Conservation (phyloP, 2,888 invertebrate species). For the Lordiphosa fenestrarum region DNA sequence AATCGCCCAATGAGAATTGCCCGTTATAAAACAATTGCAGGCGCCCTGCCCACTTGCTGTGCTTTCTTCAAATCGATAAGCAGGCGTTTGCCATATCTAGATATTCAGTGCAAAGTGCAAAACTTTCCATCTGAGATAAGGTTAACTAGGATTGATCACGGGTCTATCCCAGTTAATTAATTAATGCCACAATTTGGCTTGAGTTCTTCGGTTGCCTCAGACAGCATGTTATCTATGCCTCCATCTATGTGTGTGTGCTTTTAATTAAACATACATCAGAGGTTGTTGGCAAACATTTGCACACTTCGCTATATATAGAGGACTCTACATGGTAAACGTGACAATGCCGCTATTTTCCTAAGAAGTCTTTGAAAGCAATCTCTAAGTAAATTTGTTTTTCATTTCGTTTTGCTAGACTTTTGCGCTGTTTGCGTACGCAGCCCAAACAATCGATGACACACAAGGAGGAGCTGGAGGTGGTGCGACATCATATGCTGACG, state of each 20-base stretch:
- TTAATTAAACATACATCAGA: slow-evolving; percentile 65
- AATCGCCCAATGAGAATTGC: slow-evolving; percentile 53
- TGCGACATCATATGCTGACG: slow-evolving; percentile 78
- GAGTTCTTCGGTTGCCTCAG: not conserved
- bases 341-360: slow-evolving; percentile 43
- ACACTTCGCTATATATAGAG: slow-evolving; percentile 48
- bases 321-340: slow-evolving; percentile 1
- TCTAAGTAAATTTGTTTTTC: slow-evolving; percentile 31
- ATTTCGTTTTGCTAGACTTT: slow-evolving; percentile 64
- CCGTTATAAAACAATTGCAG: slow-evolving; percentile 43
- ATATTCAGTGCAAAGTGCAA: too few species aligned
- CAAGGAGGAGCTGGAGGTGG: slow-evolving; percentile 77
- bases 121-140: too few species aligned
- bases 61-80: slow-evolving; percentile 9
- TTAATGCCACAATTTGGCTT: too few species aligned
- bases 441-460: slow-evolving; percentile 31
- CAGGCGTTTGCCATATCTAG: not conserved
- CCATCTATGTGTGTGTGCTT: slow-evolving; percentile 38
- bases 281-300: slow-evolving; percentile 52
- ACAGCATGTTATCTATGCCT: slow-evolving; percentile 32
- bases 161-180: too few species aligned
- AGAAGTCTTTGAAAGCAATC: slow-evolving; percentile 41
- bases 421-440: slow-evolving; percentile 75
- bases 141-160: too few species aligned
- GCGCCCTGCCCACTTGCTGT: slow-evolving; percentile 13